Evolutionary conservation across 1,140 invertebrate genomes (phyloP).

Genomic region (Hylyphantes graminicola): DNA sequence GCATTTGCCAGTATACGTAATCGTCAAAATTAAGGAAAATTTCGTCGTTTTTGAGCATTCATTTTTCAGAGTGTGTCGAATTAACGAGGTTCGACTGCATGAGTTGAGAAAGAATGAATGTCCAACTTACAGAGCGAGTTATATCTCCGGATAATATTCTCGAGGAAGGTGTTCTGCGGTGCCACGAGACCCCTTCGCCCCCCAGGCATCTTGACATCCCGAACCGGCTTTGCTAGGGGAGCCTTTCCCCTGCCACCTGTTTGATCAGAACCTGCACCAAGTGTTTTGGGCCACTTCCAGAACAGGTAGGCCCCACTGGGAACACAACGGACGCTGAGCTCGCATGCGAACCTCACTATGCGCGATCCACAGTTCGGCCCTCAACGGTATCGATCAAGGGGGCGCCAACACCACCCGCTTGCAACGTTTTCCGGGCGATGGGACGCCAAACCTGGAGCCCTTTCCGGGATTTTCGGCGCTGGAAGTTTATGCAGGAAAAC

Average conservation of each 20-base stretch:
- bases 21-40: too few relatives aligned
- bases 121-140: conserved; percentile 95
- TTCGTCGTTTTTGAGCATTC: too few relatives aligned
- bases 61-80: too few relatives aligned
- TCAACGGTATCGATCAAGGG: neutral
- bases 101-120: too few relatives aligned
- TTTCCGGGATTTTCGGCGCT: neutral
- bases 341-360: conserved; percentile 1
- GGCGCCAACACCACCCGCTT: neutral
- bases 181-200: conserved; percentile 97
- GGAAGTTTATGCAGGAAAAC: conserved; percentile 4
- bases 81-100: too few relatives aligned
- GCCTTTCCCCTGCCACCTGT: conserved; percentile 48
- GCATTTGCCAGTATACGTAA: too few relatives aligned
- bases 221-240: conserved; percentile 53
- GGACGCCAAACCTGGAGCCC: conserved; percentile 32
- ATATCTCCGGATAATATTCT: conserved; percentile 97
- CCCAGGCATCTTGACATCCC: conserved; percentile 83
- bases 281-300: conserved; percentile 24
- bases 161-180: conserved; percentile 99
- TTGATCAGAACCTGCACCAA: conserved; percentile 25
- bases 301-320: neutral
- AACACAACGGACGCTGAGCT: neutral
- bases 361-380: conserved; percentile 22
- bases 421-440: neutral